Base-by-base conservation (phyloP, 1,140 invertebrate genomes). In the Phortica variegata region DNA sequence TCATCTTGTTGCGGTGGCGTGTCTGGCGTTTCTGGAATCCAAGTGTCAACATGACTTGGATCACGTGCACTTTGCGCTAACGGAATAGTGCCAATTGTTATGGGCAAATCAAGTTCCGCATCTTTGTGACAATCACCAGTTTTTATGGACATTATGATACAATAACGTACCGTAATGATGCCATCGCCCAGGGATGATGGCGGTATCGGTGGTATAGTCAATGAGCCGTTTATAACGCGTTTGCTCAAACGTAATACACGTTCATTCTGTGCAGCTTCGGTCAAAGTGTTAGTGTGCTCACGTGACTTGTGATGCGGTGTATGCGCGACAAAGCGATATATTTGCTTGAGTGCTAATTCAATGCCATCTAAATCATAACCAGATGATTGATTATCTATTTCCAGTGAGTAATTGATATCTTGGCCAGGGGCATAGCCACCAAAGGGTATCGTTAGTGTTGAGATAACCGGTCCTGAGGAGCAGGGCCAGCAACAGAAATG, bases 131-230 rank as follows among this genome's bases (percentile, higher is more conserved):
- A 73, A 10, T 19, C 33, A 0, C 65, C 61, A 2, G 44, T 73
- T 1, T 52, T 40, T 6, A 73, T 57, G 2, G 53, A 39, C 29
- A 73, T 44, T 5, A 59, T 41, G 0, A 74, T 36, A 1, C 47
- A 21, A 15, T 70, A 68, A 15, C 47, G 40, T 0, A 66, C 43
- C 5, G 47, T 40, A 17, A 74, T 56, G 8, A 74, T 73, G 20
- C 58, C 52, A 1, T 29, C 9, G 1, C 31, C 12, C 8, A 55
- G 37, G 60, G 87, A 85, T 0, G 62, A 55, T 2, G 71, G 71
- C 2, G 61, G 58, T 12, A 61, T 55, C 1, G 65, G 43, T 1
- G 72, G 72, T 34, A 75, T 62, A 0, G 47, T 12, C 7, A 75
- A 23, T 3, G 17, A 45, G 18, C 55, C 62, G 5, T 58, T 48